Base-by-base conservation (phyloP, 2,113 vertebrate species). In the Leptodactylus fuscus region DNA sequence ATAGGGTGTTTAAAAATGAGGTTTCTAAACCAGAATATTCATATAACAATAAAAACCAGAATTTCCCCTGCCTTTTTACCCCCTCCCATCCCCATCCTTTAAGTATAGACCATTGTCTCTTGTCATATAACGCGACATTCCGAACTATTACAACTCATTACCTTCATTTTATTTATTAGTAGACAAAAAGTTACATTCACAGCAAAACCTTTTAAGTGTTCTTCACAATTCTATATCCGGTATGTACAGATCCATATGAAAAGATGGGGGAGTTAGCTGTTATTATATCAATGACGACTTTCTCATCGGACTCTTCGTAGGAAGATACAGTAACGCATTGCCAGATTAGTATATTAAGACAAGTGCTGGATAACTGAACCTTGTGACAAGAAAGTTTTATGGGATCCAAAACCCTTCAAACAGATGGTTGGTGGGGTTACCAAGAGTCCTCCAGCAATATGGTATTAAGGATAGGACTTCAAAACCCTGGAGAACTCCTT, bases 211-310 rank as follows among this genome's bases (percentile, higher is more conserved):
- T 67, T 22, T 67, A 22, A 44, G 74, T 53, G 65, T 27, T 24
- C 38, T 62, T 27, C 46, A 36, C 4, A 51, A 22, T 55, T 27
- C n/a, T 41, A 53, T 41, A 9, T 70, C 41, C 48, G 58, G 55
- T 79, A 85, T 85, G 15, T 85, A 85, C 75, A 85, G 38, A 38
- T 69, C 53, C 5, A 32, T 55, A 44, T 58, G 10, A 58, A 85
- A 79, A 69, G 71, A 60, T 24, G 9, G 8, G 20, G 29, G 49
- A 0, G 29, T 81, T 76, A 76, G 6, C 1, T 49, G 44, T 76
- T 76, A 76, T 18, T 76, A 16, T 32, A 76, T 51, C 27, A 51
- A 32, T 48, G 71, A 29, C 2, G 46, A 76, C 27, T 5, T 18
- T 51, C 32, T 67, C 5, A 34, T 16, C 16, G 5, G 65, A 69